Conservation (phyloP, 2,888 invertebrate genomes). For the Gortyna flavago region DNA sequence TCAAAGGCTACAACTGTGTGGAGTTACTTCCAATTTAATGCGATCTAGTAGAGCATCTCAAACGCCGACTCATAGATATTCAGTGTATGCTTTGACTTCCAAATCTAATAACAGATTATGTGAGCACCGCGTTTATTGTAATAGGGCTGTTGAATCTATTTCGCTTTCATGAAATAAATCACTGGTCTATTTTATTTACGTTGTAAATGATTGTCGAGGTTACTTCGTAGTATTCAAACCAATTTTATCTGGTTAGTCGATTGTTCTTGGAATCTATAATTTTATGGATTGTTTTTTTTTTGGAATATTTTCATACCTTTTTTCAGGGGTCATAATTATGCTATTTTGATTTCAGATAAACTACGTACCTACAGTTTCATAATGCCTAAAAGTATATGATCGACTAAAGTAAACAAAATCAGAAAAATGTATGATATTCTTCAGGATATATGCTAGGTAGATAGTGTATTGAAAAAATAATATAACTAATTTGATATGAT, state of each 20-base stretch:
- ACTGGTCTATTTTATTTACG: slow-evolving; percentile 21
- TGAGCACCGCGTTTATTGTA: slow-evolving; percentile 41
- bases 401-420: too few relatives aligned
- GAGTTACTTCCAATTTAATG: slow-evolving; percentile 57
- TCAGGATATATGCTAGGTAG: too few relatives aligned
- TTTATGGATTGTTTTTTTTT: neutral
- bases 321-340: neutral
- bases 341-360: slow-evolving; percentile 2
- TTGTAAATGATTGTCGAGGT: neutral
- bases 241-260: slow-evolving; percentile 11
- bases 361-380: too few relatives aligned
- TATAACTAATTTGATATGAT: too few relatives aligned
- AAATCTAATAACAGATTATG: slow-evolving; percentile 54
- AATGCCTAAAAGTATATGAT: too few relatives aligned
- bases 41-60: slow-evolving; percentile 61
- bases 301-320: neutral
- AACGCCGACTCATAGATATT: slow-evolving; percentile 59
- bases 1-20: slow-evolving; percentile 37
- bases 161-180: neutral
- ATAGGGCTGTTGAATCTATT: slow-evolving; percentile 28
- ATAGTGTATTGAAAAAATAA: too few relatives aligned
- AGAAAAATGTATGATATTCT: too few relatives aligned
- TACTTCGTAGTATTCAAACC: neutral
- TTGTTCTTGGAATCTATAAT: slow-evolving; percentile 16
- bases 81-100: slow-evolving; percentile 52